Base-by-base conservation (phyloP, 2,113 vertebrate genomes). In the Heterochromis multidens region DNA sequence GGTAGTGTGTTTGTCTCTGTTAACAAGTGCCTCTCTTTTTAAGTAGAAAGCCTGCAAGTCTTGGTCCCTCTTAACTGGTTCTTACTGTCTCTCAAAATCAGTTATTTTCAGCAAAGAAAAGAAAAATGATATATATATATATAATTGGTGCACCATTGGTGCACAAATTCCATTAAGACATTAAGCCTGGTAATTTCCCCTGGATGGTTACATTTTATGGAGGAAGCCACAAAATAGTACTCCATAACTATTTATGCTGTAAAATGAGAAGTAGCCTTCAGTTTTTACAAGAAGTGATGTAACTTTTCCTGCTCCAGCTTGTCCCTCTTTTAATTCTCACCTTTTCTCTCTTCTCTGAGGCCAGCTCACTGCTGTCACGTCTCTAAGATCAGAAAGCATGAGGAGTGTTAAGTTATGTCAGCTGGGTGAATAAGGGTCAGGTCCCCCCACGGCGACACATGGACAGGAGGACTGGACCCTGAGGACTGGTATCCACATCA, bases 401-500 rank as follows among this genome's bases (percentile, higher is more conserved):
- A 79, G n/a, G 27, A 14, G 12, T 8, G 5, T 29, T 21, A 31
- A 61, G 54, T 79, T 33, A 57, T 77, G 86, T 90, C 84, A 85
- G 81, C 58, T 13, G 13, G 54, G 58, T 89, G 56, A 61, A 60
- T 5, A 0, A 33, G 43, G 87, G 88, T 92, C 90, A 90, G 37
- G 57, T 61, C 65, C 80, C 79, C 77, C 82, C 59, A 60, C 2
- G 54, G 61, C 17, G 12, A 76, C 56, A 60, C 60, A 21, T 78
- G 88, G 19, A 80, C 61, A 74, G 37, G 57, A 70, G 81, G 84
- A 86, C 72, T 54, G 5, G 61, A 86, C 52, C 78, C 79, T 62
- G 67, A 85, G 40, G 84, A 88, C 88, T 84, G 85, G 88, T 81
- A 80, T 90, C 60, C 84, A 86, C 82, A 79, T 91, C 85, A 87